These are phyloP conservation scores for Danio kyathit DNA, from an alignment of 2,797 vertebrate species.

Conservation along the genomic window DNA sequence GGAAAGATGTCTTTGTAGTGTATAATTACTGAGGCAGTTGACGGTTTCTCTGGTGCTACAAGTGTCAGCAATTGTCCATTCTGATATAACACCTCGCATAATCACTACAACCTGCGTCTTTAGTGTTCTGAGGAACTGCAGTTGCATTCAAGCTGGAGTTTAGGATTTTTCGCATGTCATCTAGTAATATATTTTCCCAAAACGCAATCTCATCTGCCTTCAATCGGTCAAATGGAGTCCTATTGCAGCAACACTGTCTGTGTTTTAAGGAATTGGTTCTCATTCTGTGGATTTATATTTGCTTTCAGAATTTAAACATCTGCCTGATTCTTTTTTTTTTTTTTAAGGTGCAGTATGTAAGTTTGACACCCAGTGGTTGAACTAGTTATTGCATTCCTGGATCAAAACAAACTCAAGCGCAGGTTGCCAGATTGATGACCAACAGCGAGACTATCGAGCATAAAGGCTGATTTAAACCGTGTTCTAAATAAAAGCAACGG, in stretches of 20 bases:
- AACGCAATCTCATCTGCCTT: not conserved
- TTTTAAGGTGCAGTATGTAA: too few relatives aligned
- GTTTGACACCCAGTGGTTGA: too few relatives aligned
- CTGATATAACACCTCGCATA: not conserved
- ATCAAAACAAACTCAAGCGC: too few relatives aligned
- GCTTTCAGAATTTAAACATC: too few relatives aligned
- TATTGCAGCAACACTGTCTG: not conserved
- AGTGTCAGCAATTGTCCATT: not conserved
- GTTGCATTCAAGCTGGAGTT: not conserved
- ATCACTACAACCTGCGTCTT: not conserved
- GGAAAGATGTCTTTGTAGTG: not conserved
- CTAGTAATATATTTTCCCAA: not conserved
- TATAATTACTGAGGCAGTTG: not conserved
- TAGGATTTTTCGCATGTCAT: not conserved
- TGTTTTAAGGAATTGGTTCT: too few relatives aligned
- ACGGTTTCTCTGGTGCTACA: constrained; percentile 5
- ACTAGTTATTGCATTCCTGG: too few relatives aligned
- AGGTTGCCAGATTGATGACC: too few relatives aligned
- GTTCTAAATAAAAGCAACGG: too few relatives aligned
- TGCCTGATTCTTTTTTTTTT: too few relatives aligned
- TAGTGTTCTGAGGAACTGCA: not conserved
- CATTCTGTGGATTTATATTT: too few relatives aligned
- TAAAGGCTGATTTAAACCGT: too few relatives aligned
- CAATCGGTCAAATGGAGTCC: not conserved
- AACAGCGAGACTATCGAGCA: too few relatives aligned